Conservation (phyloP, 1,140 invertebrate species). For the Sarcophaga peregrina region DNA sequence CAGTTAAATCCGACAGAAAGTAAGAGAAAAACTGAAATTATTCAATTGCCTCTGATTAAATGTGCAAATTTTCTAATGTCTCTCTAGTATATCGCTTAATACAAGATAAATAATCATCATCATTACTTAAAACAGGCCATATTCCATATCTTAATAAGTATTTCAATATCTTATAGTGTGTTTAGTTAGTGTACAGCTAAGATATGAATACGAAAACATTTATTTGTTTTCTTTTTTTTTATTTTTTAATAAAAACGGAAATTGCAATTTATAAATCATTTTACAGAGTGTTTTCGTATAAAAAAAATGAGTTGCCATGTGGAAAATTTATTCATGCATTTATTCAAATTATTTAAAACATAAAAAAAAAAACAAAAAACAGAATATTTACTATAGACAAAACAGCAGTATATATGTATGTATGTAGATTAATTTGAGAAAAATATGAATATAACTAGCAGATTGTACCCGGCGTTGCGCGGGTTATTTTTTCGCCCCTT, state of each 20-base stretch:
- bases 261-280: conserved; percentile 40
- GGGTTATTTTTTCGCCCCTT: too few relatives aligned
- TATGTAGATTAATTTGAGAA: too few relatives aligned
- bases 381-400: too few relatives aligned
- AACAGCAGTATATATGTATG: too few relatives aligned
- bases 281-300: conserved; percentile 31
- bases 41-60: conserved; percentile 41
- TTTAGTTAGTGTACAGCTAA: neutral
- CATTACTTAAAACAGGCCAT: conserved; percentile 1
- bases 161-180: conserved; percentile 14
- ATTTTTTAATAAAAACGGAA: conserved; percentile 34
- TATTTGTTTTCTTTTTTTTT: neutral
- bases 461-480: too few relatives aligned
- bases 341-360: conserved; percentile 28
- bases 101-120: neutral
- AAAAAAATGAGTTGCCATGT: conserved; percentile 30
- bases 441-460: too few relatives aligned
- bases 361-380: neutral
- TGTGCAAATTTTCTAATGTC: conserved; percentile 30
- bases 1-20: too few relatives aligned
- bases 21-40: conserved; percentile 3
- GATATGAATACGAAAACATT: neutral
- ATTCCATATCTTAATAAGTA: neutral
- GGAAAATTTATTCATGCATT: conserved; percentile 37
- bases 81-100: neutral